These are phyloP conservation scores for Pegea sp. DNA, from an alignment of 23 tunicate species.

Conservation along the genomic window DNA sequence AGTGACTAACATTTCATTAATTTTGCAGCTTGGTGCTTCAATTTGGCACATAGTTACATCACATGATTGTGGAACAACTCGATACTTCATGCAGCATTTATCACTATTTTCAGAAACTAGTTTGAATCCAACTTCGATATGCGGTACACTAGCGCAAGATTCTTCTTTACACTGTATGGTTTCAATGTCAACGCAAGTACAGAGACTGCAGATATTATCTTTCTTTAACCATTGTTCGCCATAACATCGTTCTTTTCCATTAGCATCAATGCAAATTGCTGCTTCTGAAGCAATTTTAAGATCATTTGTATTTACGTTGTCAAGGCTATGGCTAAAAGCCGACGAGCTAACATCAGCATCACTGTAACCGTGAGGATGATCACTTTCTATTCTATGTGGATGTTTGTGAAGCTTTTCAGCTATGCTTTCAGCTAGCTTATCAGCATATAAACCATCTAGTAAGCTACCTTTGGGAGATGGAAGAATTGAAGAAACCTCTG, in stretches of 20 bases:
- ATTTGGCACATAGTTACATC: constrained; percentile 17
- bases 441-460: neutral
- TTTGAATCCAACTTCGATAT: constrained; percentile 8
- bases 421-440: too few relatives aligned
- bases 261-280: constrained; percentile 26
- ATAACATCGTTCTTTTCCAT: constrained; percentile 19
- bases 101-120: constrained; percentile 17
- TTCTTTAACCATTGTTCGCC: constrained; percentile 43
- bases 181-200: constrained; percentile 31
- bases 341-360: neutral
- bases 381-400: too few relatives aligned
- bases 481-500: constrained; percentile 3
- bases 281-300: constrained; percentile 28
- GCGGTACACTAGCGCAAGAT: constrained; percentile 22
- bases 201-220: constrained; percentile 22
- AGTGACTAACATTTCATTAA: constrained; percentile 18
- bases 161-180: constrained; percentile 1
- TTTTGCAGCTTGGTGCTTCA: constrained; percentile 27
- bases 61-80: constrained; percentile 25
- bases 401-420: neutral
- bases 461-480: constrained; percentile 1
- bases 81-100: constrained; percentile 34
- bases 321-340: neutral
- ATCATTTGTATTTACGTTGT: constrained; percentile 2
- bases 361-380: neutral